phyloP scores from a whole-genome alignment of 2,888 invertebrate species.

The Chirona hameri region DNA sequence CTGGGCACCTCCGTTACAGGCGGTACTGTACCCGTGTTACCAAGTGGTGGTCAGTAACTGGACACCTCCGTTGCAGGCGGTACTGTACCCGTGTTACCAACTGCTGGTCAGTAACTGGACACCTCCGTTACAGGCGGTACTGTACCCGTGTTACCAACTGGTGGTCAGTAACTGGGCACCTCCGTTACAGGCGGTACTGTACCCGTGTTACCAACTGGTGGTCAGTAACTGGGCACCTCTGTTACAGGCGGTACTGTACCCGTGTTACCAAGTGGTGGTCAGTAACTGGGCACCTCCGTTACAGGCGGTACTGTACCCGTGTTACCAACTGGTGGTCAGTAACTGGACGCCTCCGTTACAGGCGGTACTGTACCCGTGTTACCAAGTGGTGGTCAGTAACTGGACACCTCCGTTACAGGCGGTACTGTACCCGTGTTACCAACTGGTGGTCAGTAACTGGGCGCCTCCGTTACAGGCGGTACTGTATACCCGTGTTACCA shows the following conservation, averaged over 20 bases:
- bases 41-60: constrained; percentile 73
- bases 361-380: constrained; percentile 62
- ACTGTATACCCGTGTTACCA: constrained; percentile 75
- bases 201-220: constrained; percentile 75
- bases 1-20: constrained; percentile 66
- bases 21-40: constrained; percentile 66
- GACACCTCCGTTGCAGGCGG: constrained; percentile 70
- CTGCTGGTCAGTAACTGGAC: constrained; percentile 76
- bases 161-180: constrained; percentile 79
- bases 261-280: constrained; percentile 72
- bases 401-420: constrained; percentile 66
- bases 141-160: constrained; percentile 74
- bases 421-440: constrained; percentile 69
- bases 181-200: constrained; percentile 52
- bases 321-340: constrained; percentile 73
- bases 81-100: constrained; percentile 72
- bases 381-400: constrained; percentile 71
- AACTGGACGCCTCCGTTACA: constrained; percentile 69
- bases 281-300: constrained; percentile 74
- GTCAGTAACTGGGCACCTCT: constrained; percentile 79
- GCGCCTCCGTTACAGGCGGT: constrained; percentile 58
- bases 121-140: constrained; percentile 54
- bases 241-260: constrained; percentile 54
- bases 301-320: constrained; percentile 58
- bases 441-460: constrained; percentile 73